phyloP scores from a whole-genome alignment of 2,888 invertebrate species.

The Cheilosia grossa region DNA sequence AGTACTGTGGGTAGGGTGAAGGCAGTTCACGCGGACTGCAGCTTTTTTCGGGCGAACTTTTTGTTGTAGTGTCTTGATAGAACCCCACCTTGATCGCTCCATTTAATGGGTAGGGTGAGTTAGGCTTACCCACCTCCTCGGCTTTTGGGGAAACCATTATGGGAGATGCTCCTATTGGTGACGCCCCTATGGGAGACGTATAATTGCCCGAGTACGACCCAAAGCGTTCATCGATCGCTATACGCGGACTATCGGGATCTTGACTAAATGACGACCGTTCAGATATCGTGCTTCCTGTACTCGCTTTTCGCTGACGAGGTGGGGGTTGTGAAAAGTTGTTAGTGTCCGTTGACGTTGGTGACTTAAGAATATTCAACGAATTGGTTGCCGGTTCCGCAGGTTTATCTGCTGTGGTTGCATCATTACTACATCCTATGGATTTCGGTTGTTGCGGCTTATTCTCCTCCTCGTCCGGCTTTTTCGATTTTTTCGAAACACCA shows the following conservation, averaged over 20 bases:
- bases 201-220: conserved; percentile 88
- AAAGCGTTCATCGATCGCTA: conserved; percentile 86
- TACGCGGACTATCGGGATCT: conserved; percentile 89
- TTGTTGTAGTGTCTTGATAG: conserved; percentile 93
- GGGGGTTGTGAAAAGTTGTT: conserved; percentile 82
- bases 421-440: conserved; percentile 9
- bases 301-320: conserved; percentile 87
- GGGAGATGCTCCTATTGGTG: conserved; percentile 86
- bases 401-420: conserved; percentile 61
- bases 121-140: conserved; percentile 86
- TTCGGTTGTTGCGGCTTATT: conserved; percentile 79
- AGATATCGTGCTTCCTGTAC: conserved; percentile 91
- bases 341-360: conserved; percentile 68
- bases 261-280: conserved; percentile 91
- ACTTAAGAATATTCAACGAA: conserved; percentile 77
- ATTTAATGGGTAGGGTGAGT: conserved; percentile 88
- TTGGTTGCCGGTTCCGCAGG: conserved; percentile 75
- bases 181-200: conserved; percentile 88
- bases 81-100: conserved; percentile 94
- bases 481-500: conserved; percentile 91
- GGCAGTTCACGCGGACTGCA: conserved; percentile 91
- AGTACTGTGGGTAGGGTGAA: conserved; percentile 85
- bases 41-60: conserved; percentile 93
- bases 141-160: conserved; percentile 89
- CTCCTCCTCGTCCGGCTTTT: conserved; percentile 86